Base-by-base conservation (phyloP, 2,113 vertebrate genomes). In the Orthonyx spaldingii region DNA sequence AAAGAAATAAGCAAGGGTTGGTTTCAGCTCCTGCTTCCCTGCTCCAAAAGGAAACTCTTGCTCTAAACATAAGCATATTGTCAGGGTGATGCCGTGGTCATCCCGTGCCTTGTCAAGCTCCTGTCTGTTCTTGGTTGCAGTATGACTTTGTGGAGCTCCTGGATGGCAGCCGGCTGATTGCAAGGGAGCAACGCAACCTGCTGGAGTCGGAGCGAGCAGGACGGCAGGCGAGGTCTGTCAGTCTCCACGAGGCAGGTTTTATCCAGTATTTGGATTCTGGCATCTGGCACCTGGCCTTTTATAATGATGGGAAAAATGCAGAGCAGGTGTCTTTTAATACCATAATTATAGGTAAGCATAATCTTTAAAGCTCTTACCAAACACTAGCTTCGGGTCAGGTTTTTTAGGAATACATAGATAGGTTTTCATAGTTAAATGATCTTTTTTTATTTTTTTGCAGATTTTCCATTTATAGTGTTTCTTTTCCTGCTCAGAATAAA, bases 271-370 rank as follows among this genome's bases (percentile, higher is more conserved):
- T 99, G 96, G 99, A 99, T 90, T 98, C 98, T 2, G 99, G 99
- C 26, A 99, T 99, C 97, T 99, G 99, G 99, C 99, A 99, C 93
- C 97, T 99, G 97, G 99, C 99, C 37, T 99, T 99, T 97, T 99
- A 99, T 90, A 99, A 99, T 4, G 99, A 99, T 27, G 99, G 99
- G 42, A 99, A 98, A 61, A 99, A 97, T n/a, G 50, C 98, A 14
- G 99, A 99, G 94, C 97, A 98, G 3, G 99, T 99, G 97, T 99
- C 99, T 84, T 99, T 99, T 87, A 99, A 99, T 97, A 99, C 99
- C 93, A 99, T 99, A 79, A 97, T 99, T 83, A 99, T 99, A 97
- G 99, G 99, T 99, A 98, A 96, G 99, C 82, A 55, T 32, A 10
- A 23, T 86, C 60, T 87, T 92, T 46, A 37, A 64, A 80, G 52